Percentiles rank a stretch among this genome's conserved stretches.
Conservation (phyloP, 2,797 vertebrate species). For the Dromococcyx pavoninus region DNA sequence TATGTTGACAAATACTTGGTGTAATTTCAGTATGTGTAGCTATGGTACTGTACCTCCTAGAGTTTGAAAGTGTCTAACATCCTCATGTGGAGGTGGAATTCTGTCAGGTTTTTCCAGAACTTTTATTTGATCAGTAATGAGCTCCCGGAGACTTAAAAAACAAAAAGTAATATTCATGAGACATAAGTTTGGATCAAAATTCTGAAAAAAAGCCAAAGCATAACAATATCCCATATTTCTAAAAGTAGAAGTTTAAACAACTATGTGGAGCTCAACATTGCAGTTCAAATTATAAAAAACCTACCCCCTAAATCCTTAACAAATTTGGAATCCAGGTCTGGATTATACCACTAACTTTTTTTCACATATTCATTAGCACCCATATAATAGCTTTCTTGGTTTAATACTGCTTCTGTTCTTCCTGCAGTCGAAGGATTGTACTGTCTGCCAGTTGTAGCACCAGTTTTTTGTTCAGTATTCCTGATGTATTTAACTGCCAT, state of each 20-base stretch:
- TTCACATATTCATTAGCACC: not conserved
- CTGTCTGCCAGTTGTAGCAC: not conserved
- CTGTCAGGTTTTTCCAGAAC: not conserved
- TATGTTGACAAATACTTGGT: not conserved
- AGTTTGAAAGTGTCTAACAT: not conserved
- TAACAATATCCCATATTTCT: not conserved
- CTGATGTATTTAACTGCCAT: not conserved
- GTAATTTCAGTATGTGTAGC: not conserved
- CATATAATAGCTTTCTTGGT: not conserved
- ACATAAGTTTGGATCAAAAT: not conserved
- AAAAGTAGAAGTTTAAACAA: not conserved
- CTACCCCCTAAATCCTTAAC: not conserved
- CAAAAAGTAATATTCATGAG: not conserved
- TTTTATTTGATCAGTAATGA: not conserved
- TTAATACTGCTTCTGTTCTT: not conserved
- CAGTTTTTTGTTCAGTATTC: not conserved
- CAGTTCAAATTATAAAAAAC: not conserved
- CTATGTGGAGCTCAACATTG: not conserved
- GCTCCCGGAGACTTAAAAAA: not conserved
- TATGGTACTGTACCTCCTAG: not conserved
- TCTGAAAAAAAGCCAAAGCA: not conserved
- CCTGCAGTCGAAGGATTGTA: not conserved
- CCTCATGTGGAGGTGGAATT: not conserved
- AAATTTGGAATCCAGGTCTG: not conserved
- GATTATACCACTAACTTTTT: not conserved